Conservation (phyloP, 1,140 invertebrate species). For the Anoplolepis gracilipes region DNA sequence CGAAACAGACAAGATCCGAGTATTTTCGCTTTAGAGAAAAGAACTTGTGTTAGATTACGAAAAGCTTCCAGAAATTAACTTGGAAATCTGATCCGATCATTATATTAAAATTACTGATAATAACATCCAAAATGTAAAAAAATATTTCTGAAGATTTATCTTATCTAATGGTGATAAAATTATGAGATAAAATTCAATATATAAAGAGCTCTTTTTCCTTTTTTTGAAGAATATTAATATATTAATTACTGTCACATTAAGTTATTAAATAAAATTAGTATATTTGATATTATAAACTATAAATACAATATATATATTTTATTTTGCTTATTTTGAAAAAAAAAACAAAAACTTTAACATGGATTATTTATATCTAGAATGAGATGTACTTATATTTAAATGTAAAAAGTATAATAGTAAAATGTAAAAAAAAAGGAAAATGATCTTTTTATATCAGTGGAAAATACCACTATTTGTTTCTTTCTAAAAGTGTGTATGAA, state of each 20-base stretch:
- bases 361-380: background rate
- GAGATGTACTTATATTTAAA: background rate
- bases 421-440: conserved; percentile 12
- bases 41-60: conserved; percentile 21
- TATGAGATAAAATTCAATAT: background rate
- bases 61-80: conserved; percentile 12
- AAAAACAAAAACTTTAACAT: background rate
- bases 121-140: background rate
- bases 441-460: background rate
- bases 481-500: background rate
- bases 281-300: background rate
- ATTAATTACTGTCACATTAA: background rate
- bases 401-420: background rate
- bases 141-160: background rate
- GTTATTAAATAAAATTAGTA: background rate
- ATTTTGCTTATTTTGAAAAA: background rate
- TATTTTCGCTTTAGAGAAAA: conserved; percentile 16
- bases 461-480: background rate
- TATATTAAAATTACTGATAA: background rate
- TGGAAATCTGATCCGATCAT: background rate
- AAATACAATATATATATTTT: conserved; percentile 7
- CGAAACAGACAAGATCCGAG: conserved; percentile 40
- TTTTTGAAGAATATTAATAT: background rate
- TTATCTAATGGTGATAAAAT: too few relatives aligned
- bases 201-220: background rate